Evolutionary conservation across 1,140 invertebrate genomes (phyloP), one percentile per base, ranked within the genome.

Genomic region (Diorhabda carinulata): DNA sequence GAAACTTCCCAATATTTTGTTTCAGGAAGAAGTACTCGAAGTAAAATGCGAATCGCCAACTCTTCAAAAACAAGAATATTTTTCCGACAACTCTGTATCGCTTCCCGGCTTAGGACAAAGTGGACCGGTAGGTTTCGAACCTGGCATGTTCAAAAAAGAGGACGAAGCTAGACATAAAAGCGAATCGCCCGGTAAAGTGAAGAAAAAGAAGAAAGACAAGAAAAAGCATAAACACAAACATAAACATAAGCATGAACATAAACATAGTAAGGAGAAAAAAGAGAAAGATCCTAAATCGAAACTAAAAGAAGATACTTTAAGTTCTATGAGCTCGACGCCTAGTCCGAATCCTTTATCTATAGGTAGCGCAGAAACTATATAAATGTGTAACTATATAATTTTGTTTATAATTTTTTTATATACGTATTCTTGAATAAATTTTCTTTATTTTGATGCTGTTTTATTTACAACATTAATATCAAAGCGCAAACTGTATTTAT

Each of bases 201-300:
- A 93, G 78, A 92, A 93, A 77, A 92, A 93, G 80, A 92, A 93
- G 76, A 92, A 93, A 75, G 89, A 93, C 64, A 93, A 92, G 76
- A 91, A 93, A 80, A 92, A 92, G 78, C 89, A 92, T 72, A 91
- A 89, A 75, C 86, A 91, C 74, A 91, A 91, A 72, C 89, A 90
- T 73, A 89, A 90, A 72, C 90, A 92, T 79, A 89, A 89, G 74
- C 89, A 87, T 78, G 86, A 91, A 71, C 88, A 90, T 72, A 81
- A 84, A 64, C 82, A 80, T 52, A 84, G 85, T 70, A 81, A 81
- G 9, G 82, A 84, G 71, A 83, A 85, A 58, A 80, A 82, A 43
- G 81, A 81, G 64, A 82, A 84, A 69, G 81, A 82, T n/a, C 82
- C 75, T 69, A 84, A 84, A 73, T 80, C 64, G 81, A 84, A 77